phyloP scores from a whole-genome alignment of 2,797 vertebrate species.

The Trachops cirrhosus region DNA sequence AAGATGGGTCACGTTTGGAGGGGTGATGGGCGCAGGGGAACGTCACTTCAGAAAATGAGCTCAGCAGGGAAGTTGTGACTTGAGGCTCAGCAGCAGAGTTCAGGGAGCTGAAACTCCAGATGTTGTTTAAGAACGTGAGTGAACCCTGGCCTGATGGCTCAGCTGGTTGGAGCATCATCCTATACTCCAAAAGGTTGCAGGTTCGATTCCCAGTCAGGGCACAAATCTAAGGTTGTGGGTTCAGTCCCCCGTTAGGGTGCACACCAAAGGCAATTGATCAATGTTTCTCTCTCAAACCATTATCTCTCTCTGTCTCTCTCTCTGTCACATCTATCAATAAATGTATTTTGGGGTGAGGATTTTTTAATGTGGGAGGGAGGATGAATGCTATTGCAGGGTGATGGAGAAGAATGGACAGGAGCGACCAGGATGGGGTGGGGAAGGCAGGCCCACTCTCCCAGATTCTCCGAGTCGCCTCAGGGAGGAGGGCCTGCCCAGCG shows the following conservation, averaged over 20 bases:
- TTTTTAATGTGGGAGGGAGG: background rate
- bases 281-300: background rate
- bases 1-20: background rate
- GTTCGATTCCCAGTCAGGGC: background rate
- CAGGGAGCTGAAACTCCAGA: background rate
- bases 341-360: background rate
- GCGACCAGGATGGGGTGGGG: fast-evolving
- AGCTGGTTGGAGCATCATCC: background rate
- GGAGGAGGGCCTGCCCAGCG: constrained; percentile 12
- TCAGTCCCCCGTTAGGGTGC: background rate
- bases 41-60: too few species aligned
- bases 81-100: background rate
- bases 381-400: fast-evolving
- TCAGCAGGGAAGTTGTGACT: background rate
- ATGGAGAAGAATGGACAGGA: background rate
- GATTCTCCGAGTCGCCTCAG: background rate
- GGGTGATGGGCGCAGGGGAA: too few species aligned
- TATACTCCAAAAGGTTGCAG: background rate
- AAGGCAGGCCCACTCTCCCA: background rate
- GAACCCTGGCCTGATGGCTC: background rate
- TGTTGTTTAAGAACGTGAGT: background rate
- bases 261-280: background rate
- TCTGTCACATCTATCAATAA: background rate
- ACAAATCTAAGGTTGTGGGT: background rate
- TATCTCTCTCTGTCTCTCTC: too few species aligned